A percentile compares a stretch with the other conserved stretches of the same genome.
phyloP scores from a whole-genome alignment of 2,113 vertebrate species.

The Malurus cyaneus region DNA sequence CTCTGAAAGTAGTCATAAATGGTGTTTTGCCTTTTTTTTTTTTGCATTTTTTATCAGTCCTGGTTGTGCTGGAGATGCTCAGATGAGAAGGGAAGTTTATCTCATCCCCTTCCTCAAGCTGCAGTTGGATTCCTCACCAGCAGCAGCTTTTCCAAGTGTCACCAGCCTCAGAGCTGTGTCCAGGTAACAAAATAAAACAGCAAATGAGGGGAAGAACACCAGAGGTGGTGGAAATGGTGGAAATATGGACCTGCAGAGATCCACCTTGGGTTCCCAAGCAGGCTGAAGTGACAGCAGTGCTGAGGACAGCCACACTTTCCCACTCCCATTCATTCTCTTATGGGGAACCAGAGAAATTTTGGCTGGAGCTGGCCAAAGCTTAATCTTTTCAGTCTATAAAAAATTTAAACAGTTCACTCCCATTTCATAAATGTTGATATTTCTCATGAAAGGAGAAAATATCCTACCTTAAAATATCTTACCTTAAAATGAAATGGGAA shows the following conservation, averaged over 20 bases:
- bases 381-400: constrained; percentile 53
- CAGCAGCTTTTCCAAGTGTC: neutral
- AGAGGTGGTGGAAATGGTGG: neutral
- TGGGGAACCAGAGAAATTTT: constrained; percentile 49
- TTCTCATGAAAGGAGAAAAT: constrained; percentile 1
- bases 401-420: constrained; percentile 38
- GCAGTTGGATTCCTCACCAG: neutral
- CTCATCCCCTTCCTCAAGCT: neutral
- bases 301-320: neutral
- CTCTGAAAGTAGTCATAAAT: neutral
- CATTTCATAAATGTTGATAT: constrained; percentile 33
- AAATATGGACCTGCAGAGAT: neutral
- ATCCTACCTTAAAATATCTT: neutral
- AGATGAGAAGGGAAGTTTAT: neutral
- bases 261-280: neutral
- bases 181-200: constrained; percentile 38
- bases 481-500: neutral
- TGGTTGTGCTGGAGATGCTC: neutral
- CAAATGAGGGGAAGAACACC: neutral
- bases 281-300: constrained; percentile 5
- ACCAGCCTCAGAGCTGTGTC: neutral
- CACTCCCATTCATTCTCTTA: constrained; percentile 40
- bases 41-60: neutral
- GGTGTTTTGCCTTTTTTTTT: neutral
- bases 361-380: neutral